Conservation (phyloP, 2,888 invertebrate genomes). For the Cosmopolites sordidus region DNA sequence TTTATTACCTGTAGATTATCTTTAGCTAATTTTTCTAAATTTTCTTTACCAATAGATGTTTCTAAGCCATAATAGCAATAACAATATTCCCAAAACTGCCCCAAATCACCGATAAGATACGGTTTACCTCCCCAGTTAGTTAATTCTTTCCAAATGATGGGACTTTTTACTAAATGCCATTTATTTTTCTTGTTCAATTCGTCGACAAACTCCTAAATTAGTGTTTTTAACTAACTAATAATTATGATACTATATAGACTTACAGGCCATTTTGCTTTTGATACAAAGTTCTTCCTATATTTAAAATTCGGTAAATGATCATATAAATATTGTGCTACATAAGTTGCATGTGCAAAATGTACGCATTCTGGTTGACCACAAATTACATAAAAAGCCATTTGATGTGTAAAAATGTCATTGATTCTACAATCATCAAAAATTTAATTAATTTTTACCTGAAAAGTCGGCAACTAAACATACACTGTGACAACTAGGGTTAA, state of each 20-base stretch:
- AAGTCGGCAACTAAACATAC: too few relatives aligned
- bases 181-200: slow-evolving; percentile 52
- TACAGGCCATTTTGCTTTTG: slow-evolving; percentile 50
- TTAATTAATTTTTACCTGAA: too few relatives aligned
- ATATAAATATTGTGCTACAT: slow-evolving; percentile 54
- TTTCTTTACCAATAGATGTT: slow-evolving; percentile 38
- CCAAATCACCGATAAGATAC: slow-evolving; percentile 56
- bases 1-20: slow-evolving; percentile 30
- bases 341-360: slow-evolving; percentile 52
- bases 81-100: slow-evolving; percentile 60
- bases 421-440: too few relatives aligned
- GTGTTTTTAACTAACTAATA: slow-evolving; percentile 1
- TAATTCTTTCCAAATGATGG: slow-evolving; percentile 61
- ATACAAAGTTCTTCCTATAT: slow-evolving; percentile 51
- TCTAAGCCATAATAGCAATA: slow-evolving; percentile 56
- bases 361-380: slow-evolving; percentile 55
- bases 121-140: slow-evolving; percentile 54
- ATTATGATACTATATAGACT: slow-evolving; percentile 6
- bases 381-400: slow-evolving; percentile 52
- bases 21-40: slow-evolving; percentile 30
- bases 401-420: not conserved
- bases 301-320: slow-evolving; percentile 55
- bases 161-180: slow-evolving; percentile 56
- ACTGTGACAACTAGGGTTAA: too few relatives aligned
- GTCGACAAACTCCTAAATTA: slow-evolving; percentile 50